These are phyloP conservation scores for Falco novaeseelandiae DNA, from an alignment of 2,797 vertebrate species.

Conservation along the genomic window DNA sequence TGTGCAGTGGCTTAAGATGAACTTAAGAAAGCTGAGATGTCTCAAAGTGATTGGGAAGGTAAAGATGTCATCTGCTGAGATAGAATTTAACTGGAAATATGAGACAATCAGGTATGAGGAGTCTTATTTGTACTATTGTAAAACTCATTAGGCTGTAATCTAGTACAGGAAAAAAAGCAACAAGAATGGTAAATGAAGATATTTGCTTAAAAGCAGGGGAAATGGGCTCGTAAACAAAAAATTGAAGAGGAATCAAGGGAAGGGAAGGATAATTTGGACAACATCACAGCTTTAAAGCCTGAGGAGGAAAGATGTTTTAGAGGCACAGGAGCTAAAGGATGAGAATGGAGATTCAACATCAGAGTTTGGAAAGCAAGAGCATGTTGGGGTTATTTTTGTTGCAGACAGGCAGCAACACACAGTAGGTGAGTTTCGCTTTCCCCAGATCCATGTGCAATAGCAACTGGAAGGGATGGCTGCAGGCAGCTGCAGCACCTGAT, in stretches of 20 bases:
- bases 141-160: not conserved
- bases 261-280: not conserved
- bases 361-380: not conserved
- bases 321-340: not conserved
- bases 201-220: not conserved
- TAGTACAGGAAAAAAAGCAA: not conserved
- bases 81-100: not conserved
- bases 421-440: not conserved
- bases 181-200: not conserved
- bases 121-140: not conserved
- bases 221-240: not conserved
- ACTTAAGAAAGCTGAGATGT: not conserved
- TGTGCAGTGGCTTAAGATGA: not conserved
- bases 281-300: not conserved
- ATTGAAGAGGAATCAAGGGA: not conserved
- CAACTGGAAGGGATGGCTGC: rapidly evolving
- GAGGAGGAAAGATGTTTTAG: not conserved
- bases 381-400: not conserved
- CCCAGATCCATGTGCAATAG: not conserved
- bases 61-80: not conserved
- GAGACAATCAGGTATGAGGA: not conserved
- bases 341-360: not conserved
- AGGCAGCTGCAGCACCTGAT: not conserved
- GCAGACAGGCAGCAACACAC: not conserved
- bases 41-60: not conserved